phyloP scores from a whole-genome alignment of 1,140 invertebrate species.

The Cotesia chilonis region DNA sequence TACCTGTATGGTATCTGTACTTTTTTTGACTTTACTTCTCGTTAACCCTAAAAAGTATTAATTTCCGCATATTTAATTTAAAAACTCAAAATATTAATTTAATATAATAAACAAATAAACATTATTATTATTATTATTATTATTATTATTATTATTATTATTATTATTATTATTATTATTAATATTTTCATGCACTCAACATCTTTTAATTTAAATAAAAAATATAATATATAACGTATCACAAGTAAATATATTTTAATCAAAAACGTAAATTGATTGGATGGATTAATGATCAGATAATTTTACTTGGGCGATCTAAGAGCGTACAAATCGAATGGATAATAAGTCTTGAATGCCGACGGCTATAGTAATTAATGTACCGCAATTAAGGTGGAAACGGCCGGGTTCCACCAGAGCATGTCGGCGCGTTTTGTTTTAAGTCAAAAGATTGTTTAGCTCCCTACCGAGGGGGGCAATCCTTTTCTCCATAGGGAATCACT shows the following conservation, averaged over 20 bases:
- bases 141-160: too few species aligned
- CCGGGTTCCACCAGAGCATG: conserved; percentile 19
- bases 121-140: too few species aligned
- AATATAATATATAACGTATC: conserved; percentile 22
- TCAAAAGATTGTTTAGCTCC: conserved; percentile 40
- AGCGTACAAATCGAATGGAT: conserved; percentile 41
- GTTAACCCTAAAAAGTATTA: neutral
- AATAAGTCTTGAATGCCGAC: conserved; percentile 38
- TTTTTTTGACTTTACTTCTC: conserved; percentile 17
- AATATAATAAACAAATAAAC: too few species aligned
- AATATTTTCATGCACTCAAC: too few species aligned
- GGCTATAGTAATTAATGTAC: conserved; percentile 43
- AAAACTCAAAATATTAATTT: neutral
- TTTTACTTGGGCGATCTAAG: conserved; percentile 5
- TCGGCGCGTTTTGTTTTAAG: conserved; percentile 42
- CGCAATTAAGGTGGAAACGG: conserved; percentile 42
- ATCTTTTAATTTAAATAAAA: neutral
- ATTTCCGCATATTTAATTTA: neutral
- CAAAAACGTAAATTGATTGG: conserved; percentile 30
- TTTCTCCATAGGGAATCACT: conserved; percentile 36
- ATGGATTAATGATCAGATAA: conserved; percentile 28
- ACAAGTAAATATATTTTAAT: neutral
- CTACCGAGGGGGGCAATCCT: conserved; percentile 41
- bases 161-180: too few species aligned
- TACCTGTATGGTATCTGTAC: conserved; percentile 11